Conservation (phyloP, 2,113 vertebrate species). For the Garra rufa region DNA sequence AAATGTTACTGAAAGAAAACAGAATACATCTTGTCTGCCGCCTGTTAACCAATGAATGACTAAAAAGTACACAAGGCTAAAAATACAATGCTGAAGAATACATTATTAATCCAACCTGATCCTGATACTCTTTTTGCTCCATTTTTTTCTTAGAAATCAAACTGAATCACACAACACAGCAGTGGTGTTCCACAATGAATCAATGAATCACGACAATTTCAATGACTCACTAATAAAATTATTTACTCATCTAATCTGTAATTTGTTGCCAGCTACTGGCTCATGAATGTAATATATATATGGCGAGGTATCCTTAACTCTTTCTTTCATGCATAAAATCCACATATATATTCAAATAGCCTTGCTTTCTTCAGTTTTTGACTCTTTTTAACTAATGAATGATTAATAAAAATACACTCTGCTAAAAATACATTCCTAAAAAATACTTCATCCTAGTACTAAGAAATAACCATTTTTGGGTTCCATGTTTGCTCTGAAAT, state of each 20-base stretch:
- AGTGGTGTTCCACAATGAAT: neutral
- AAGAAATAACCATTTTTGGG: neutral
- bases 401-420: neutral
- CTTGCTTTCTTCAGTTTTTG: too few relatives aligned
- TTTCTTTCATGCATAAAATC: too few relatives aligned
- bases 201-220: neutral
- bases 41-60: neutral
- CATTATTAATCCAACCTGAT: neutral
- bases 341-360: too few relatives aligned
- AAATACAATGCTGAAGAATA: neutral
- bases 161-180: neutral
- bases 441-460: too few relatives aligned
- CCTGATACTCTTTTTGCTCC: neutral
- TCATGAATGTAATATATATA: too few relatives aligned
- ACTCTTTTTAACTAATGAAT: neutral
- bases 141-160: neutral
- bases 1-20: constrained; percentile 25
- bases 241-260: neutral
- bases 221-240: neutral
- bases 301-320: too few relatives aligned
- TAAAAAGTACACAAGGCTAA: neutral
- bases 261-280: neutral
- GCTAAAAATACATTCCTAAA: neutral
- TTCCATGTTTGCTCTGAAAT: neutral
- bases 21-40: constrained; percentile 13